These are phyloP conservation scores for Gyrodactylus salaris DNA, from an alignment of 1,140 invertebrate species.

Conservation along the genomic window DNA sequence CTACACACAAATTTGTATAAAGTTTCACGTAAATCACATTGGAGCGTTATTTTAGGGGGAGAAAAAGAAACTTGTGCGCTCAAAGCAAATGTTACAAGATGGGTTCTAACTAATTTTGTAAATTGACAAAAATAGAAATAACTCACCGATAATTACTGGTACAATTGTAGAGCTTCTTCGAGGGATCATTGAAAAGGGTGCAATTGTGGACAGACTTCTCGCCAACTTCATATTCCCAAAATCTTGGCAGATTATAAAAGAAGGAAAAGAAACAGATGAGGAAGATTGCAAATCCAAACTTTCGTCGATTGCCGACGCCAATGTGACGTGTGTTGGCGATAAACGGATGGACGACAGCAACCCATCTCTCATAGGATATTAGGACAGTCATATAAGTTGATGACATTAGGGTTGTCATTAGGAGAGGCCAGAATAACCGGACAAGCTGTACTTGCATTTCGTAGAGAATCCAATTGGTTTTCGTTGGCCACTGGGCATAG, in stretches of 20 bases:
- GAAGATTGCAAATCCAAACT: not conserved
- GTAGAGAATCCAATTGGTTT: not conserved
- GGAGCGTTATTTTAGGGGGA: no score
- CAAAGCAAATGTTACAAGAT: no score
- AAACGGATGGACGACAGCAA: conserved; percentile 1
- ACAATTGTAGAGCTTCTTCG: not conserved
- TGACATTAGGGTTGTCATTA: not conserved
- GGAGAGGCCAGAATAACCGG: not conserved
- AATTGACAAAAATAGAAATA: not conserved
- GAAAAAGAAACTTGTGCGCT: no score
- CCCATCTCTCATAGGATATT: conserved; percentile 3
- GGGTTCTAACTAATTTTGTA: not conserved
- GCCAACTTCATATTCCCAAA: not conserved
- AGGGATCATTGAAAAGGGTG: not conserved
- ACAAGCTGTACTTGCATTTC: not conserved
- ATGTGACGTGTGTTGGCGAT: not conserved
- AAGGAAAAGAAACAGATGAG: not conserved
- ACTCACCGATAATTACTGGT: not conserved
- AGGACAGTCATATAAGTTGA: conserved; percentile 3
- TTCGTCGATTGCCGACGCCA: not conserved
- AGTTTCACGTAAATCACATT: no score
- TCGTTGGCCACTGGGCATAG: not conserved
- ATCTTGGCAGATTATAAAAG: not conserved
- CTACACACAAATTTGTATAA: no score
- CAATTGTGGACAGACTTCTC: not conserved